Conservation (phyloP, 2,113 vertebrate genomes). For the Syngnathus typhle region DNA sequence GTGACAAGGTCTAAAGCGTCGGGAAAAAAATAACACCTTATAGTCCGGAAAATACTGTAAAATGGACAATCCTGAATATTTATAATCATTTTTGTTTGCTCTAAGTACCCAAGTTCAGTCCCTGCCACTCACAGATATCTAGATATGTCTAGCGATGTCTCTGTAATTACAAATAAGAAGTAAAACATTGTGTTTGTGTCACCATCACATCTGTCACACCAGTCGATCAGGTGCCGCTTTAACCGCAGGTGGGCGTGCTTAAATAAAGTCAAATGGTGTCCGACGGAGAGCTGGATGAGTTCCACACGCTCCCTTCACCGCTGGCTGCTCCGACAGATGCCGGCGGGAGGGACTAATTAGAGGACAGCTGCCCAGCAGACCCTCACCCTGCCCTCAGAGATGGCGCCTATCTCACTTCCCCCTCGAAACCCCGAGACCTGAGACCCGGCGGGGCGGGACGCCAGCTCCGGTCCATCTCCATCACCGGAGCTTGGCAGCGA, state of each 20-base stretch:
- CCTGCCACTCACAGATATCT: neutral
- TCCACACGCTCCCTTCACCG: conserved; percentile 57
- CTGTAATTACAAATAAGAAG: no score
- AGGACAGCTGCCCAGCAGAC: conserved; percentile 75
- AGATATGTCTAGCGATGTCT: neutral
- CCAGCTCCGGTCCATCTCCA: conserved; percentile 34
- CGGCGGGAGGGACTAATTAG: conserved; percentile 75
- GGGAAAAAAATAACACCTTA: no score
- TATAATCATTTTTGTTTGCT: neutral
- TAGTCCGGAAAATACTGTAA: no score
- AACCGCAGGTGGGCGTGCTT: conserved; percentile 57
- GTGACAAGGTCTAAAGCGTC: no score
- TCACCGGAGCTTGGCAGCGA: conserved; percentile 24
- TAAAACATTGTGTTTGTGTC: neutral
- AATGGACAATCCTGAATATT: neutral
- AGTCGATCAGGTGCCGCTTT: conserved; percentile 54
- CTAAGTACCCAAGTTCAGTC: no score
- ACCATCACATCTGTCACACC: conserved; percentile 6
- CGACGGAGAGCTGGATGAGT: conserved; percentile 60
- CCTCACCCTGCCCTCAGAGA: conserved; percentile 63
- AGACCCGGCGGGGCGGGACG: conserved; percentile 28
- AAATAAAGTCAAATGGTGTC: conserved; percentile 67
- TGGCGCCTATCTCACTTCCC: conserved; percentile 51
- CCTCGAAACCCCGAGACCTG: conserved; percentile 23
- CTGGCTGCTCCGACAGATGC: conserved; percentile 63